These are phyloP conservation scores for Empis stercorea DNA, from an alignment of 2,888 invertebrate species.

Conservation along the genomic window DNA sequence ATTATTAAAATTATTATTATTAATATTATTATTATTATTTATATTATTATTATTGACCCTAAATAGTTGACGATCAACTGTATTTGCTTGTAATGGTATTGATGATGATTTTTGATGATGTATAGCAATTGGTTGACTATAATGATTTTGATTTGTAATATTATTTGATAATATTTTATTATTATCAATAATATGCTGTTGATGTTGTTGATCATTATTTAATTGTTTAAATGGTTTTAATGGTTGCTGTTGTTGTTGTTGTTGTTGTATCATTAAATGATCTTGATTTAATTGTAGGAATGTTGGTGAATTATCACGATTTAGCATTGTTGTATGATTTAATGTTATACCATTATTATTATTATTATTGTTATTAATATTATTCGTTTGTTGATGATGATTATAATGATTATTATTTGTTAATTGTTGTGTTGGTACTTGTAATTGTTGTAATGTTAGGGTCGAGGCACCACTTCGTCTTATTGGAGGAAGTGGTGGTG, in stretches of 20 bases:
- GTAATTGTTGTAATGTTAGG: constrained; percentile 30
- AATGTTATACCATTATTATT: not conserved
- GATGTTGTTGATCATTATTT: constrained; percentile 1
- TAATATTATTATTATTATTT: not conserved
- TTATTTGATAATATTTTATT: not conserved
- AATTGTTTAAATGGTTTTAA: not conserved
- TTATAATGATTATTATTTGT: not conserved
- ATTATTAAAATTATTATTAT: not conserved
- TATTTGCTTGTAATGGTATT: not conserved
- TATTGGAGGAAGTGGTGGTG: constrained; percentile 71
- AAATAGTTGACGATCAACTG: constrained; percentile 1
- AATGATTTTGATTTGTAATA: constrained; percentile 24
- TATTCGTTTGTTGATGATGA: constrained; percentile 18
- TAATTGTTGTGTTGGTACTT: constrained; percentile 23
- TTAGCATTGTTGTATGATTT: not conserved
- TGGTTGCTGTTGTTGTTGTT: not conserved
- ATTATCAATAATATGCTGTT: not conserved
- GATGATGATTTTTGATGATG: not conserved
- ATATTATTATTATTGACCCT: not conserved
- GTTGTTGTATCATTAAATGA: constrained; percentile 27
- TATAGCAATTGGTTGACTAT: constrained; percentile 29
- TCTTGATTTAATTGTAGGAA: constrained; percentile 35
- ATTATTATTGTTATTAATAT: no score
- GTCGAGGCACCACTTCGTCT: constrained; percentile 31
- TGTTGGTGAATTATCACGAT: constrained; percentile 18